Conservation (phyloP, 2,113 vertebrate species). For the Gymnogyps californianus region DNA sequence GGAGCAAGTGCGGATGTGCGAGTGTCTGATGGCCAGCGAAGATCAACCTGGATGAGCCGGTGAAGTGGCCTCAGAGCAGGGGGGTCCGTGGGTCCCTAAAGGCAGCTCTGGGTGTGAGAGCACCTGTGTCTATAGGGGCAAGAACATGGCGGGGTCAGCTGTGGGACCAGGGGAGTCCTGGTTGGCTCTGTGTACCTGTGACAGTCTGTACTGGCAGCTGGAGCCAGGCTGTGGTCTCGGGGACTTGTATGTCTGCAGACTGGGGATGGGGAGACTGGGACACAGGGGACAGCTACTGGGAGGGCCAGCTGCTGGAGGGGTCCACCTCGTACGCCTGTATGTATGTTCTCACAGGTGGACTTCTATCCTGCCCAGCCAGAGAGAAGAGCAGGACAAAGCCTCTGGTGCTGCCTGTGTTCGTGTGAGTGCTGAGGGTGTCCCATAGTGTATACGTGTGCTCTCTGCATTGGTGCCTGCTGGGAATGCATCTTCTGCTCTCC, state of each 20-base stretch:
- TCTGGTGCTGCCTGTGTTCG: background rate
- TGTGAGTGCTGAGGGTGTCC: background rate
- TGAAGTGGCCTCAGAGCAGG: background rate
- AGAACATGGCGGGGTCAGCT: background rate
- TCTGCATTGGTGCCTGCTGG: background rate
- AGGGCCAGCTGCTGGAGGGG: too few species aligned
- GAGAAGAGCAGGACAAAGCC: background rate
- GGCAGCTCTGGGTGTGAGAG: background rate
- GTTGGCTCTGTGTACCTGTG: background rate
- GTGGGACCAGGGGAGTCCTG: background rate
- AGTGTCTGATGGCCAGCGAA: background rate
- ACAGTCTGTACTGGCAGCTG: background rate
- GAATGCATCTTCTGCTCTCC: background rate
- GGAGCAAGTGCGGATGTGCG: fast-evolving
- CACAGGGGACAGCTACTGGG: background rate
- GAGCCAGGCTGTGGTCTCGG: background rate
- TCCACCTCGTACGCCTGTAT: background rate
- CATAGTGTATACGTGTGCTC: fast-evolving
- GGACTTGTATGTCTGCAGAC: background rate
- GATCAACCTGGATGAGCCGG: background rate
- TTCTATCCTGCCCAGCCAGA: background rate
- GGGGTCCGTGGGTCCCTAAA: fast-evolving
- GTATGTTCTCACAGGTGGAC: background rate
- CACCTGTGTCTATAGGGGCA: background rate
- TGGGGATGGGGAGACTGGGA: background rate